Percentiles rank a stretch among this genome's conserved stretches.
These are phyloP conservation scores for Bombus confusus DNA, from an alignment of 1,140 invertebrate species.

Conservation along the genomic window DNA sequence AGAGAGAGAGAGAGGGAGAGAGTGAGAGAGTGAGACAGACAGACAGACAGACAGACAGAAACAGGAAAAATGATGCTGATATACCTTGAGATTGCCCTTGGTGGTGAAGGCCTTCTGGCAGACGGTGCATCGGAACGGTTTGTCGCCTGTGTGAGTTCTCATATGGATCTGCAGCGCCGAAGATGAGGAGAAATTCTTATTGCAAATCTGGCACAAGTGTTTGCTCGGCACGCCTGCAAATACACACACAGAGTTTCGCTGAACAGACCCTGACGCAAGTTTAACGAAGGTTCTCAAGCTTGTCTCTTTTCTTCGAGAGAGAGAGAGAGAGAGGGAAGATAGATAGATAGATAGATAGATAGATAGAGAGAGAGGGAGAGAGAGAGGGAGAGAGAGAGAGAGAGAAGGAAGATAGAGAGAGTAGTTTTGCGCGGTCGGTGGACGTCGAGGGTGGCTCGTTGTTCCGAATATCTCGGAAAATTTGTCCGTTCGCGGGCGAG, in stretches of 20 bases:
- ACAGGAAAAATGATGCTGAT: slow-evolving; percentile 58
- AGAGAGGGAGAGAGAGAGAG: too few species aligned
- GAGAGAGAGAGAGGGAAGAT: too few species aligned
- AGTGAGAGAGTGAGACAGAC: neutral
- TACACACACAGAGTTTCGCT: slow-evolving; percentile 81
- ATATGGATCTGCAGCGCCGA: slow-evolving; percentile 99
- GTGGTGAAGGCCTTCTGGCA: slow-evolving; percentile 98
- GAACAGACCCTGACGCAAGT: slow-evolving; percentile 67
- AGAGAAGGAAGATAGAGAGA: too few species aligned
- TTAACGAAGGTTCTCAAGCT: slow-evolving; percentile 24
- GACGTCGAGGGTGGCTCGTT: too few species aligned
- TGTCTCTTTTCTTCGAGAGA: slow-evolving; percentile 10
- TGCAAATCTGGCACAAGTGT: slow-evolving; percentile 98
- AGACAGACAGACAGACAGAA: neutral
- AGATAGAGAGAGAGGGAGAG: too few species aligned
- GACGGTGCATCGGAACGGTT: slow-evolving; percentile 97
- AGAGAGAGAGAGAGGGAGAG: slow-evolving; percentile 13
- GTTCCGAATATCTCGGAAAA: neutral
- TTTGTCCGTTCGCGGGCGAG: neutral
- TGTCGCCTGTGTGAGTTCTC: slow-evolving; percentile 98
- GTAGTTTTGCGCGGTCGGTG: too few species aligned
- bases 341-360: too few species aligned
- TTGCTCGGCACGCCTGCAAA: slow-evolving; percentile 87
- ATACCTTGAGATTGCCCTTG: slow-evolving; percentile 98
- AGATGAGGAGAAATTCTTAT: slow-evolving; percentile 98